phyloP scores from a whole-genome alignment of 2,888 invertebrate genomes.

The Unio pictorum region DNA sequence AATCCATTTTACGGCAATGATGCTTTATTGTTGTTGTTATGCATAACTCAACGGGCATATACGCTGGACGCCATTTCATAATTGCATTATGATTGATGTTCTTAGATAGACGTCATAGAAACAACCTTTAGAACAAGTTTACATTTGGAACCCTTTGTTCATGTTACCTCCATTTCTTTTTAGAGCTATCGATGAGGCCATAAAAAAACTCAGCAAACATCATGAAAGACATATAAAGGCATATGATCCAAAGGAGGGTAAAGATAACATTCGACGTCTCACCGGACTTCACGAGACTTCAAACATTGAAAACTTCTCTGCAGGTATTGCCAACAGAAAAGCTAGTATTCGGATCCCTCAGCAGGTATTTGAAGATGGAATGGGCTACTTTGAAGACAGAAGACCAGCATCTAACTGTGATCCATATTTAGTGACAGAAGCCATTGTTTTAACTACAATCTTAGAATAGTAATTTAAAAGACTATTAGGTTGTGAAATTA shows the following conservation, averaged over 20 bases:
- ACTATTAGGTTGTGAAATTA: too few species aligned
- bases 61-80: too few species aligned
- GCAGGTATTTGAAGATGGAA: conserved; percentile 88
- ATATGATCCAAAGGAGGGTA: conserved; percentile 95
- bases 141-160: too few species aligned
- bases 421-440: conserved; percentile 69
- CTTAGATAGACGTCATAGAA: too few species aligned
- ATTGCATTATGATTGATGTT: too few species aligned
- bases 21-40: too few species aligned
- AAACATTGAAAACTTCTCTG: conserved; percentile 96
- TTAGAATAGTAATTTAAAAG: conserved; percentile 25
- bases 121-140: too few species aligned
- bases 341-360: conserved; percentile 84
- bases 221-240: conserved; percentile 95
- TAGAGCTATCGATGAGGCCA: conserved; percentile 94
- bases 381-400: conserved; percentile 96
- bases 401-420: conserved; percentile 75
- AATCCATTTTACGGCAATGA: too few species aligned
- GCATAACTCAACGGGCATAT: too few species aligned
- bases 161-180: conserved; percentile 42
- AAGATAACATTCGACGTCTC: conserved; percentile 95
- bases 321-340: conserved; percentile 91
- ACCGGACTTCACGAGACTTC: conserved; percentile 97
- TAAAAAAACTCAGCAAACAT: conserved; percentile 92
- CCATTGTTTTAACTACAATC: conserved; percentile 49